Percentiles rank a stretch among this genome's conserved stretches.
These are phyloP conservation scores for Unio pictorum DNA, from an alignment of 2,888 invertebrate species.

Conservation along the genomic window DNA sequence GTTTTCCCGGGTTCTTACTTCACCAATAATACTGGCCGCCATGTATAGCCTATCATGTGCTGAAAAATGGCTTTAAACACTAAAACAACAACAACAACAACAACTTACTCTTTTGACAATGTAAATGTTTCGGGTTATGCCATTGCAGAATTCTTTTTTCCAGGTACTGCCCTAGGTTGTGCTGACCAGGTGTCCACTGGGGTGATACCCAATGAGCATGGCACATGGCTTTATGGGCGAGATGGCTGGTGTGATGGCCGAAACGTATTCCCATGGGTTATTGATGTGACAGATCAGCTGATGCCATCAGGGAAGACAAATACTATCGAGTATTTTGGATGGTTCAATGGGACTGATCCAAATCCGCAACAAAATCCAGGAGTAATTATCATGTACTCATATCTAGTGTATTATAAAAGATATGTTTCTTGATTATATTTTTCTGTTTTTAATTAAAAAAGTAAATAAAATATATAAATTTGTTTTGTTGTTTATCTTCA, in stretches of 20 bases:
- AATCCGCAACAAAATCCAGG: conserved; percentile 52
- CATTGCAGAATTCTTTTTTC: neutral
- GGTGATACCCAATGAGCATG: conserved; percentile 58
- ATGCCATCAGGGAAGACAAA: conserved; percentile 16
- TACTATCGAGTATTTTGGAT: conserved; percentile 43
- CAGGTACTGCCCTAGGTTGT: conserved; percentile 56
- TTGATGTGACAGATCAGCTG: conserved; percentile 34
- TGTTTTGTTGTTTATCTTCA: too few species aligned
- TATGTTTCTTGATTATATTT: too few species aligned
- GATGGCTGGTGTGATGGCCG: conserved; percentile 61
- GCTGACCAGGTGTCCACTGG: conserved; percentile 46
- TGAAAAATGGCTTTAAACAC: too few species aligned
- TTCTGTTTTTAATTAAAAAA: too few species aligned
- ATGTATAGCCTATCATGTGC: too few species aligned
- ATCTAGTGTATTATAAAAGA: conserved; percentile 39
- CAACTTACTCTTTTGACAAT: too few species aligned
- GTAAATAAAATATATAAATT: too few species aligned
- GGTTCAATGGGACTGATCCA: conserved; percentile 49
- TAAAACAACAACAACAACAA: too few species aligned
- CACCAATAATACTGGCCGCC: too few species aligned
- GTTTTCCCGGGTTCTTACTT: too few species aligned
- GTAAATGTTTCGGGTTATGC: too few species aligned
- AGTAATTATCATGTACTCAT: conserved; percentile 46
- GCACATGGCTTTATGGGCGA: conserved; percentile 62
- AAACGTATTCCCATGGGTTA: conserved; percentile 42